These are phyloP conservation scores for Drosophila nigrodunni DNA, from an alignment of 1,140 invertebrate genomes.

Conservation along the genomic window DNA sequence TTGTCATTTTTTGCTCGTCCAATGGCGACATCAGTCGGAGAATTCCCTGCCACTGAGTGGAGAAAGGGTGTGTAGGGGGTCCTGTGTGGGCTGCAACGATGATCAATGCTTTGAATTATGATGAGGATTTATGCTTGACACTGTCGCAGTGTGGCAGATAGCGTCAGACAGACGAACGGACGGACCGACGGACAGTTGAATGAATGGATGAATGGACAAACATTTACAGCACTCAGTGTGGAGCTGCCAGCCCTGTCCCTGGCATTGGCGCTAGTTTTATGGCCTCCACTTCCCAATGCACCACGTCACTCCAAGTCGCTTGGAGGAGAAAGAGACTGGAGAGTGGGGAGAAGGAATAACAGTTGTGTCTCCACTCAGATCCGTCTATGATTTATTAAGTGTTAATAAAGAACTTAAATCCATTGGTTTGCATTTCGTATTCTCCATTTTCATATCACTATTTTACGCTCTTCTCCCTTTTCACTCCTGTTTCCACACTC, in stretches of 20 bases:
- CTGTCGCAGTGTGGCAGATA: conserved; percentile 81
- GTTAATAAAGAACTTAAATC: conserved; percentile 85
- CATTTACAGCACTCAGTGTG: conserved; percentile 57
- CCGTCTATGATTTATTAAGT: conserved; percentile 82
- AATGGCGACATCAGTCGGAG: neutral
- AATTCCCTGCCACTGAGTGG: neutral
- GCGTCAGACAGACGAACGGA: conserved; percentile 56
- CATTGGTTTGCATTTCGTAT: conserved; percentile 78
- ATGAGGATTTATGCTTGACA: conserved; percentile 84
- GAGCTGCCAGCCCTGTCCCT: conserved; percentile 6
- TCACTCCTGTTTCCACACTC: conserved; percentile 25
- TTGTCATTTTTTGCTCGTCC: conserved; percentile 80
- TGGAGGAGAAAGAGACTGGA: neutral
- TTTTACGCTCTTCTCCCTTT: conserved; percentile 8
- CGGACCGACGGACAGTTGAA: conserved; percentile 36
- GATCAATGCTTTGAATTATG: conserved; percentile 85
- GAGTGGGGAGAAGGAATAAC: neutral
- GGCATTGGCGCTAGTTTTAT: conserved; percentile 73
- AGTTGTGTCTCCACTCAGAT: conserved; percentile 11
- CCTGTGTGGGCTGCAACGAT: conserved; percentile 46
- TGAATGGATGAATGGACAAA: conserved; percentile 68
- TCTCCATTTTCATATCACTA: conserved; percentile 33
- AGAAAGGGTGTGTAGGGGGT: too few species aligned
- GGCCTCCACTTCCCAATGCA: conserved; percentile 64
- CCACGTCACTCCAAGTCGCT: conserved; percentile 36